Evolutionary conservation across 2,797 vertebrate genomes (phyloP), one percentile per base, ranked within the genome.

Genomic region (Pteropus rufus): DNA sequence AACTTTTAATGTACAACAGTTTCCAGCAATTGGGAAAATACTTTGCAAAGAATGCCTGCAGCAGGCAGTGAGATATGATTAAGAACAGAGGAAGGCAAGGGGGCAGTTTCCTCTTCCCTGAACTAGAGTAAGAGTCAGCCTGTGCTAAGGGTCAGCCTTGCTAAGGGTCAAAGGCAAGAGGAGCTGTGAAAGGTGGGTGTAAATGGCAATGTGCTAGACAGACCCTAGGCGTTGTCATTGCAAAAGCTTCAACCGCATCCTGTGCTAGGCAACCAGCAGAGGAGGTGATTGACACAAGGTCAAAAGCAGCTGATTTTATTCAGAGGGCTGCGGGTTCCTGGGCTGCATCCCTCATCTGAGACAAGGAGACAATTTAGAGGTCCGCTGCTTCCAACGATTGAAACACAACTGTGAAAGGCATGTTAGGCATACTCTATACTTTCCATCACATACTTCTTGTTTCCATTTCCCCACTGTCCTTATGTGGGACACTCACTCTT

Each of bases 21-120:
- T 44, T 49, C 58, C 83, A 16, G 52, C 46, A 65, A 34, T 4
- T n/a, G 15, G 39, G 31, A 18, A 86, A 69, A 26, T 31, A 4
- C 69, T 77, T 76, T 64, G 54, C 23, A 58, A 80, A 93, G 34
- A 86, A 65, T 18, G 39, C 77, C 56, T 69, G 44, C 23, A 49
- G 46, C 2, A 4, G 60, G 10, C 3, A 36, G 65, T 21, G 62
- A 72, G 31, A 2, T 56, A 24, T 9, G 2, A 58, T 58, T 36
- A 73, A 62, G 62, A 56, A 34, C 19, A 73, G 56, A 64, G 49
- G 29, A 54, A 18, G 41, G 31, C 34, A 29, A n/a, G 46, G 10
- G 24, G 21, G 56, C 75, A 69, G 31, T 18, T 60, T 77, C 52
- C 90, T n/a, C 10, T 56, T 62, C 12, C 49, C 36, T n/a, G 64